Percentiles rank a stretch among this genome's conserved stretches.
phyloP scores from a whole-genome alignment of 2,888 invertebrate species.

The Dasypolia templi region DNA sequence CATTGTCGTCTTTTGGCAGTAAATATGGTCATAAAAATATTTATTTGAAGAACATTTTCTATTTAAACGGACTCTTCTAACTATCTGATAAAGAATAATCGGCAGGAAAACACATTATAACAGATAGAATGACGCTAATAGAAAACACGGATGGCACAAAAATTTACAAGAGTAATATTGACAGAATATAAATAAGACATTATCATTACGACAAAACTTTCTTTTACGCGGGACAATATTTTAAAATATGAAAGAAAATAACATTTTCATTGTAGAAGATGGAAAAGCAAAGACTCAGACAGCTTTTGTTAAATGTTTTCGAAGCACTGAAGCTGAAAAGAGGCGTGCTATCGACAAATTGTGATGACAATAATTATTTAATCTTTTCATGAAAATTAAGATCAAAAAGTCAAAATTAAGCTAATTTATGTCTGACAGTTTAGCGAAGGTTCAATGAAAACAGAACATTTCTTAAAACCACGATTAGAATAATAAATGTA shows the following conservation, averaged over 20 bases:
- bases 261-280: constrained; percentile 22
- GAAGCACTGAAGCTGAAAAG: constrained; percentile 47
- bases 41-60: background rate
- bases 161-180: background rate
- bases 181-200: background rate
- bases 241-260: constrained; percentile 30
- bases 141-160: background rate
- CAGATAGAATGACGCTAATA: background rate
- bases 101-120: background rate
- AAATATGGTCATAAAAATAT: constrained; percentile 22
- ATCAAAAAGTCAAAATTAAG: constrained; percentile 16
- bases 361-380: constrained; percentile 40
- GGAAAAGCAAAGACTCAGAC: constrained; percentile 23
- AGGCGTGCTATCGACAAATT: constrained; percentile 37
- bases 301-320: constrained; percentile 45
- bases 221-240: background rate
- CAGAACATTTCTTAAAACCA: constrained; percentile 23
- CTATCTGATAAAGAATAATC: constrained; percentile 6
- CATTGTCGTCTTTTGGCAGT: constrained; percentile 7
- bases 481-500: constrained; percentile 40
- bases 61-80: constrained; percentile 1
- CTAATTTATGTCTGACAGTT: constrained; percentile 16
- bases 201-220: constrained; percentile 1
- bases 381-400: constrained; percentile 32
- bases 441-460: constrained; percentile 17